Conservation (phyloP, 2,888 invertebrate species). For the Cremastinae sp. region DNA sequence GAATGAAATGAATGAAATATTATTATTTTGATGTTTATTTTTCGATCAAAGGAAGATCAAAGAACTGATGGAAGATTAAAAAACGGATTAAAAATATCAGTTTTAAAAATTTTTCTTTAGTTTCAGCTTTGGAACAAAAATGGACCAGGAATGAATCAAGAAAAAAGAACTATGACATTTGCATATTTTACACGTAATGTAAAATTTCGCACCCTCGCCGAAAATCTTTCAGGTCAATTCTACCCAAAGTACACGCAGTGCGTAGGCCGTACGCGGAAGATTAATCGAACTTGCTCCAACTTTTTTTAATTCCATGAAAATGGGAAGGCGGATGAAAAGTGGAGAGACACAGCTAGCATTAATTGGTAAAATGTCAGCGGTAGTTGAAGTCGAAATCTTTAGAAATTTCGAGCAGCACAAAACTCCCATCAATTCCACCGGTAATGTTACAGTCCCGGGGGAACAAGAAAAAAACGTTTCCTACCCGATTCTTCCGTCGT, state of each 20-base stretch:
- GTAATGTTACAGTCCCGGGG: not conserved
- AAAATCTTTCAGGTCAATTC: constrained; percentile 1
- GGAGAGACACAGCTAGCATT: not conserved
- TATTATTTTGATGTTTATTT: too few species aligned
- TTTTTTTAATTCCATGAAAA: not conserved
- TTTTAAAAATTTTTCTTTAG: too few species aligned
- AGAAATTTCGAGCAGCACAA: constrained; percentile 6
- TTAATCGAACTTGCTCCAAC: constrained; percentile 2
- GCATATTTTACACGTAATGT: too few species aligned
- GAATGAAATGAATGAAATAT: too few species aligned
- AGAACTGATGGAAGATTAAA: too few species aligned
- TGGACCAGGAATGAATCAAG: too few species aligned
- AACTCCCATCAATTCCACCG: constrained; percentile 16
- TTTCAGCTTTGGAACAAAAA: too few species aligned
- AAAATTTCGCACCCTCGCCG: not conserved
- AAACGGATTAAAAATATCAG: too few species aligned
- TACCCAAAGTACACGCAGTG: not conserved
- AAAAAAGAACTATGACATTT: too few species aligned
- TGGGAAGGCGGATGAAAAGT: not conserved
- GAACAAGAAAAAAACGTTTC: not conserved
- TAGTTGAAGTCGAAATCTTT: constrained; percentile 5
- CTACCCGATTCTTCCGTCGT: not conserved
- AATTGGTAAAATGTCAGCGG: constrained; percentile 15
- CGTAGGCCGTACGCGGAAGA: constrained; percentile 1
- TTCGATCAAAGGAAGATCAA: too few species aligned